These are phyloP conservation scores for Keiferia lycopersicella DNA, from an alignment of 2,888 invertebrate genomes.

Conservation along the genomic window DNA sequence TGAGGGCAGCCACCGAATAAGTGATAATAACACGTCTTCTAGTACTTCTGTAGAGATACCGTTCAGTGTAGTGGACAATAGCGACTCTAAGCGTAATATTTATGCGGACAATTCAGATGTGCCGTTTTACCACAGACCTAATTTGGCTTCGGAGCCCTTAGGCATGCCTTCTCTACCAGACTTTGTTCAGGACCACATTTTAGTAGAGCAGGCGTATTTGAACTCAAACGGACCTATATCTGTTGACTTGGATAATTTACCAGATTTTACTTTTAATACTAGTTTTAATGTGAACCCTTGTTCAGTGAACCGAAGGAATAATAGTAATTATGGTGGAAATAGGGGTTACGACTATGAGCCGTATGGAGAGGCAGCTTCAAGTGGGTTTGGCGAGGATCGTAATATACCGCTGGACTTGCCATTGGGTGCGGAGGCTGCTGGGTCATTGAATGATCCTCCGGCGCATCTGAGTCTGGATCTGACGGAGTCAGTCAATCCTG, in stretches of 20 bases:
- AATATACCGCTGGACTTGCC: conserved; percentile 68
- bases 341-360: conserved; percentile 67
- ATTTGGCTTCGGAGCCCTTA: conserved; percentile 69
- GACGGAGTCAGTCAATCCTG: conserved; percentile 74
- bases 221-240: conserved; percentile 77
- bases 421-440: conserved; percentile 60
- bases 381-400: conserved; percentile 48
- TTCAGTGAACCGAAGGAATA: conserved; percentile 62
- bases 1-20: conserved; percentile 58
- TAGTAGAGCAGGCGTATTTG: conserved; percentile 89
- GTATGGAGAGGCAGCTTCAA: conserved; percentile 59
- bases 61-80: conserved; percentile 74
- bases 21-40: conserved; percentile 69
- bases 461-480: conserved; percentile 70
- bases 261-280: conserved; percentile 84
- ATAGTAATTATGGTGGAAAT: conserved; percentile 53
- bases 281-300: conserved; percentile 70
- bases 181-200: conserved; percentile 94
- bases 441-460: conserved; percentile 60
- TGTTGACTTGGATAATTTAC: conserved; percentile 84
- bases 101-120: conserved; percentile 66
- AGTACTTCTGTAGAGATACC: conserved; percentile 74
- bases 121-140: conserved; percentile 70
- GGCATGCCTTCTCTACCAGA: conserved; percentile 88
- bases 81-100: conserved; percentile 75